A percentile compares a stretch with the other conserved stretches of the same genome.
phyloP scores from a whole-genome alignment of 2,113 vertebrate species.

The Muscicapa adusta region DNA sequence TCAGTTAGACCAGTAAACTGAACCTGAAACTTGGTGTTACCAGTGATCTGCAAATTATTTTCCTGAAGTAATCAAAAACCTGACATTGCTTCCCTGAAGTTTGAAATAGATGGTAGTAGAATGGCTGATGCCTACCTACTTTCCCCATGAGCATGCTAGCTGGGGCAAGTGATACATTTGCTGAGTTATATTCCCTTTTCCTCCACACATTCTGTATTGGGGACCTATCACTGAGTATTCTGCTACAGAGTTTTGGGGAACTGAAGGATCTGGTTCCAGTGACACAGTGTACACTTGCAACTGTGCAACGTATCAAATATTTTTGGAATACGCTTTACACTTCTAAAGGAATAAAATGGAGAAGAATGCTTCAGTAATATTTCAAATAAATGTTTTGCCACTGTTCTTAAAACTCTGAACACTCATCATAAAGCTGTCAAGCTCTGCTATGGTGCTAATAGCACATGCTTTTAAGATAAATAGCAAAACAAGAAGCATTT shows the following conservation, averaged over 20 bases:
- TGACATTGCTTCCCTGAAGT: neutral
- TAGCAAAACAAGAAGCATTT: neutral
- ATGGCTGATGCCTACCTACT: neutral
- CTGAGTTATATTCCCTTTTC: neutral
- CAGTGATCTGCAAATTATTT: neutral
- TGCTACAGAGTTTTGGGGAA: neutral
- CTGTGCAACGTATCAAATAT: neutral
- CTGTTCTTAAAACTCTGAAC: neutral
- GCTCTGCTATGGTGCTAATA: neutral
- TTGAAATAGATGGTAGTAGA: neutral
- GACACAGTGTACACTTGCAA: neutral
- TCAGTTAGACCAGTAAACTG: neutral
- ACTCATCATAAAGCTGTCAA: neutral
- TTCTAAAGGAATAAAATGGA: neutral
- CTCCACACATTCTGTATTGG: neutral
- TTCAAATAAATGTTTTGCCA: neutral
- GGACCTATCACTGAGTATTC: neutral
- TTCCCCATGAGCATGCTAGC: fast-evolving
- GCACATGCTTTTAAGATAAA: neutral
- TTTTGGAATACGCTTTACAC: neutral
- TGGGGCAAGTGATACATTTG: neutral
- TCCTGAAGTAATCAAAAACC: neutral
- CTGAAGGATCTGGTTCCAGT: neutral
- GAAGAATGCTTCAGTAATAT: neutral
- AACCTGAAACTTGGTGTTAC: neutral